A percentile compares a stretch with the other conserved stretches of the same genome.
Conservation (phyloP, 2,797 vertebrate species). For the Gorsachius magnificus region DNA sequence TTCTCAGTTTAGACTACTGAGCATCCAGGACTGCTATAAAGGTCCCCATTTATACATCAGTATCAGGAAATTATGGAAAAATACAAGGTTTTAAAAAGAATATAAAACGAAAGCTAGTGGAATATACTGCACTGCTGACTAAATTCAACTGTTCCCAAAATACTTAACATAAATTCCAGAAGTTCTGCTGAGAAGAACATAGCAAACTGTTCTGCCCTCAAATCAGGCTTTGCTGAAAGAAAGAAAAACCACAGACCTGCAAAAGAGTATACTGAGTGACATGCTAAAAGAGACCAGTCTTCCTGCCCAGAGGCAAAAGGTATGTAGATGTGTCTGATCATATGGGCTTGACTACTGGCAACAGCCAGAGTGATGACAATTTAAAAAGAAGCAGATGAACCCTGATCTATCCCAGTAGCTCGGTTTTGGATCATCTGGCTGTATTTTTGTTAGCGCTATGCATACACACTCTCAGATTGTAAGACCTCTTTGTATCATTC, state of each 20-base stretch:
- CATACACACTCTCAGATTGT: background rate
- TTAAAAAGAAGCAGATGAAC: background rate
- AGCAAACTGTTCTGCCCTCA: background rate
- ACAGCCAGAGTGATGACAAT: background rate
- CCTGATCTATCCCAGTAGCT: background rate
- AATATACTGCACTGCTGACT: background rate
- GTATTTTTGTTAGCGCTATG: background rate
- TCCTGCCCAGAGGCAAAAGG: background rate
- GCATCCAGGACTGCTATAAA: background rate
- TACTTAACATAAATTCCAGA: background rate
- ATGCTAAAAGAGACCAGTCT: background rate
- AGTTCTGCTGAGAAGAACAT: background rate
- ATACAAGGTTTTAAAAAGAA: background rate
- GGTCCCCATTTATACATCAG: background rate
- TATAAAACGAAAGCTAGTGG: background rate
- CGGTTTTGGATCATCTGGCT: background rate
- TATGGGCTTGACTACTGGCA: background rate
- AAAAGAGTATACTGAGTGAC: background rate
- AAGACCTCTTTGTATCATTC: background rate
- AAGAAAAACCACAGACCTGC: background rate
- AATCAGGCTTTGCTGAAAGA: background rate
- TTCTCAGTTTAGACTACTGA: background rate
- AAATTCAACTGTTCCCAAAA: background rate
- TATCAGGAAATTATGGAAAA: background rate
- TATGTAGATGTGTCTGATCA: background rate